Evolutionary conservation across 2,113 vertebrate species (phyloP), one percentile per base, ranked within the genome.

Genomic region (Vombatus ursinus): DNA sequence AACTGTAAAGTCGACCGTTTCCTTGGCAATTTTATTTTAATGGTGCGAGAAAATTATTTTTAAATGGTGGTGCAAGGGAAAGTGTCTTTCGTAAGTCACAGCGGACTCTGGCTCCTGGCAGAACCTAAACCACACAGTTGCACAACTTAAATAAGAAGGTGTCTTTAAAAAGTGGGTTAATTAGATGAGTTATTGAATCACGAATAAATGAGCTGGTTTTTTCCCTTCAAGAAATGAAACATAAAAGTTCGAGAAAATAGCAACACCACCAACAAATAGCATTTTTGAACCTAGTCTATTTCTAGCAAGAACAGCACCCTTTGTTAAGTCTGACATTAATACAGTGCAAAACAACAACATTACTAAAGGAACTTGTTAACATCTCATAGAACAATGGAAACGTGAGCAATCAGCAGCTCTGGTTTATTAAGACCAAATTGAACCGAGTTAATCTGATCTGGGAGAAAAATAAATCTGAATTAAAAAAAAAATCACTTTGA

Each of bases 341-440:
- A 94, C 94, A 96, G 96, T 92, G 96, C 94, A 93, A 94, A 96
- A 89, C 94, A 51, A 16, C 68, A 95, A 94, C 96, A 97, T 95
- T 96, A 93, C 95, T 96, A 92, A 95, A 96, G 91, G 92, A 96
- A 93, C 68, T 90, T 49, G 93, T 44, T 31, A 11, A 92, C 95
- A 97, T 57, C 96, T 95, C 96, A 97, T 96, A 96, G 97, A 95
- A 93, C 90, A 94, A 57, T 57, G 28, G 57, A 91, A 94, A 94
- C 57, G 96, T 61, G 61, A 92, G 8, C 95, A 89, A 96, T 89
- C 97, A 84, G 84, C 95, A 96, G 77, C 92, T 50, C 93, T 50
- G 37, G 90, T 93, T 97, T 97, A 97, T 96, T 96, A 97, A 96
- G 96, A 92, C 77, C 95, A 95, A 95, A 96, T 90, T 96, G 49